Evolutionary conservation across 2,797 vertebrate species (phyloP), one percentile per base, ranked within the genome.

Genomic region (Coracias cyanogaster): DNA sequence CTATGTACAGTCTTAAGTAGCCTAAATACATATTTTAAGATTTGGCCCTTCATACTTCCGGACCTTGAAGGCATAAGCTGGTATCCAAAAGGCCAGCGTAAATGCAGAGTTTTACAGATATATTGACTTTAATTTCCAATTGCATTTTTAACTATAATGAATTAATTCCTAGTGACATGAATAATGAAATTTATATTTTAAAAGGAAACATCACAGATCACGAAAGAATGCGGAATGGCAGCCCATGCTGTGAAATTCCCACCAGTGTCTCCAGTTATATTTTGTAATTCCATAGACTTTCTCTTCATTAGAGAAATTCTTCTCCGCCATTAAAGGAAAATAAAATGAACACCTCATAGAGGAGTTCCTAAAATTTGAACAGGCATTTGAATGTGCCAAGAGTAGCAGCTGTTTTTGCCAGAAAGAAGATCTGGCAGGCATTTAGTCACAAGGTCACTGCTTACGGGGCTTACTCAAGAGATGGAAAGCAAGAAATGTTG

Each of bases 341-440:
- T 86, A 96, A 96, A 97, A 96, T 60, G 45, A 96, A 71, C 78
- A 92, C 96, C 93, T 97, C 90, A 52, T 70, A 73, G 74, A 97
- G 67, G 73, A 96, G 93, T 87, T 96, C 82, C 88, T 97, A 93
- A 97, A 97, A 93, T 95, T 95, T 94, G 88, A 96, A 94, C 92
- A 81, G 86, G 69, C 93, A 54, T 86, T 95, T 89, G 86, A 86
- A 52, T 8, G 41, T 95, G 95, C 97, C 97, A 97, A 96, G 69
- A 96, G 95, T 46, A 96, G 96, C 97, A 97, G 94, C 96, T 97
- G 96, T 60, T 97, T 96, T 98, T 87, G 88, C 96, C 96, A 97
- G 95, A 93, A 94, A 96, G 92, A 87, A 90, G 93, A 94, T 97
- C 95, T 97, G 97, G 97, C 96, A 96, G 93, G 86, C 97, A 81